Evolutionary conservation across 2,797 vertebrate genomes (phyloP), one percentile per base, ranked within the genome.

Genomic region (Florisuga fusca): DNA sequence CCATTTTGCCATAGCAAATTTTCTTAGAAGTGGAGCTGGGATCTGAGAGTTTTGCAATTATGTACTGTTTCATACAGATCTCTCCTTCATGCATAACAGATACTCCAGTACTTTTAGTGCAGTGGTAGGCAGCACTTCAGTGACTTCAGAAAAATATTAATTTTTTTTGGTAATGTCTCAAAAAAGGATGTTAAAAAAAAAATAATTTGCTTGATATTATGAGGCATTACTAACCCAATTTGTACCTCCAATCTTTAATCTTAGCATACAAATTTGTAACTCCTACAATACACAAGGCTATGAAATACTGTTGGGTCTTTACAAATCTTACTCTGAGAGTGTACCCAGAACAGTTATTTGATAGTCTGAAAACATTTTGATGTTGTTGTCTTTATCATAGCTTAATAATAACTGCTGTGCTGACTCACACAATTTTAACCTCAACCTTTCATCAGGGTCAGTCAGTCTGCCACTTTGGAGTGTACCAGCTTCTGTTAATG

Each of bases 391-490:
- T 93, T 72, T 58, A 59, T 83, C 54, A 76, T 31, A 87, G 33
- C 94, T 92, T 91, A 71, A 91, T 72, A 61, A 31, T 13, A 67
- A 66, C 27, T 19, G 9, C 38, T 90, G 41, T n/a, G 45, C 23
- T 2, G 1, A 75, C 38, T 96, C 45, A 58, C 83, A 69, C 38
- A 68, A 88, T 85, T 94, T 92, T 84, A 95, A 91, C 73, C 71
- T 90, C 59, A 61, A 33, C 51, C 55, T 50, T 87, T 75, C 86
- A 81, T 83, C 53, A 68, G 27, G 18, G 14, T 50, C 59, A 48
- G 43, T 81, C 69, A 48, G 43, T 81, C 69, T 90, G 22, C 59
- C 78, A 83, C 66, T 79, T 59, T 89, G 88, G 22, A 45, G 22
- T 36, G 48, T 17, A 59, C 74, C 53, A 53, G 21, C 54, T 63